phyloP scores from a whole-genome alignment of 1,140 invertebrate species.

The Cotesia glomerata region DNA sequence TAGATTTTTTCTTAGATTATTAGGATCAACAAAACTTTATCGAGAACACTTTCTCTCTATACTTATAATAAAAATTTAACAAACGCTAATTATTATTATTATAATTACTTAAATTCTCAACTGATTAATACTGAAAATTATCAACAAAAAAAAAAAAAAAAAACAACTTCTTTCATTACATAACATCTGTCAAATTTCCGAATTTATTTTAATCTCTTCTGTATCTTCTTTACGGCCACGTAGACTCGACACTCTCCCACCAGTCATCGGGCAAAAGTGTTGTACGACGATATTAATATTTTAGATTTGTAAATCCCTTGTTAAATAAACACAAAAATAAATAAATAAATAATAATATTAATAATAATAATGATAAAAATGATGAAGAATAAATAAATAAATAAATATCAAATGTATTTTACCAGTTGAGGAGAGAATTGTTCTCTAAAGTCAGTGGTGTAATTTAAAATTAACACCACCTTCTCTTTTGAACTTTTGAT shows the following conservation, averaged over 20 bases:
- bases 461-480: slow-evolving; percentile 42
- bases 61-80: slow-evolving; percentile 49
- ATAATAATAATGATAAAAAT: too few species aligned
- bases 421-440: slow-evolving; percentile 29
- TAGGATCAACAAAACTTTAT: slow-evolving; percentile 49
- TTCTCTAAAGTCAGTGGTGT: slow-evolving; percentile 45
- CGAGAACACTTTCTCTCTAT: slow-evolving; percentile 59
- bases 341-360: too few species aligned
- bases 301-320: slow-evolving; percentile 36
- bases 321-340: slow-evolving; percentile 30
- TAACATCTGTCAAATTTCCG: too few species aligned
- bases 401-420: slow-evolving; percentile 21
- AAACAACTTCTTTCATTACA: slow-evolving; percentile 35
- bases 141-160: slow-evolving; percentile 19
- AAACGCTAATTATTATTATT: slow-evolving; percentile 44
- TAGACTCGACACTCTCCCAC: slow-evolving; percentile 43
- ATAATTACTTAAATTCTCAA: slow-evolving; percentile 16
- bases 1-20: slow-evolving; percentile 55
- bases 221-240: slow-evolving; percentile 34
- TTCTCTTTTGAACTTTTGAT: slow-evolving; percentile 59
- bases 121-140: not conserved
- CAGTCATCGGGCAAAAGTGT: slow-evolving; percentile 34
- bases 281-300: slow-evolving; percentile 25
- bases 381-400: slow-evolving; percentile 5
- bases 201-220: slow-evolving; percentile 36